Conservation (phyloP, 2,797 vertebrate genomes). For the Sebastes nivosus region DNA sequence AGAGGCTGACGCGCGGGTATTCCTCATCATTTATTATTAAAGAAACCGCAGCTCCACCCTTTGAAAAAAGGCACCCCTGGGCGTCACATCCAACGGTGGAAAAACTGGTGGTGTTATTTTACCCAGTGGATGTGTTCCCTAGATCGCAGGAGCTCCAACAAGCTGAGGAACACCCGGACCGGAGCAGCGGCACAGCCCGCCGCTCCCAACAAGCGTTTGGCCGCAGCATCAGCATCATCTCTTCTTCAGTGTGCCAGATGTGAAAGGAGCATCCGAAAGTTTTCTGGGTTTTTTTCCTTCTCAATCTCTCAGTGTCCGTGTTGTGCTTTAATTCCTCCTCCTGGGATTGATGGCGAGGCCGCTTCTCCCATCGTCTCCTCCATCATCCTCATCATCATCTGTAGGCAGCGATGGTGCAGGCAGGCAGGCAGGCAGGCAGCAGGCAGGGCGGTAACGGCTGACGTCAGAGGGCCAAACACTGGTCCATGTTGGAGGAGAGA, state of each 20-base stretch:
- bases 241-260: constrained; percentile 8
- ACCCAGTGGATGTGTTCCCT: constrained; percentile 27
- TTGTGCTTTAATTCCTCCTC: constrained; percentile 27
- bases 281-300: background rate
- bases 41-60: constrained; percentile 75
- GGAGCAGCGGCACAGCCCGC: constrained; percentile 61
- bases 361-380: constrained; percentile 50
- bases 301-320: background rate
- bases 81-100: background rate
- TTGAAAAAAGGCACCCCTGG: constrained; percentile 9
- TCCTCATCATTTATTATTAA: constrained; percentile 80
- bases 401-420: constrained; percentile 70
- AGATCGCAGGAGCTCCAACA: constrained; percentile 46
- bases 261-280: constrained; percentile 29
- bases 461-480: constrained; percentile 79
- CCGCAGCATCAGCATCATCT: constrained; percentile 41
- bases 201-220: constrained; percentile 45
- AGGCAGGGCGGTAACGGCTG: constrained; percentile 80
- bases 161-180: constrained; percentile 59
- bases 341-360: constrained; percentile 65
- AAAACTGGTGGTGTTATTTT: background rate
- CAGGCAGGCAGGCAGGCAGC: constrained; percentile 34
- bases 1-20: constrained; percentile 30
- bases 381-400: constrained; percentile 54
- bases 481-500: constrained; percentile 75